A percentile compares a stretch with the other conserved stretches of the same genome.
These are phyloP conservation scores for Heliornis fulica DNA, from an alignment of 2,113 vertebrate species.

Conservation along the genomic window DNA sequence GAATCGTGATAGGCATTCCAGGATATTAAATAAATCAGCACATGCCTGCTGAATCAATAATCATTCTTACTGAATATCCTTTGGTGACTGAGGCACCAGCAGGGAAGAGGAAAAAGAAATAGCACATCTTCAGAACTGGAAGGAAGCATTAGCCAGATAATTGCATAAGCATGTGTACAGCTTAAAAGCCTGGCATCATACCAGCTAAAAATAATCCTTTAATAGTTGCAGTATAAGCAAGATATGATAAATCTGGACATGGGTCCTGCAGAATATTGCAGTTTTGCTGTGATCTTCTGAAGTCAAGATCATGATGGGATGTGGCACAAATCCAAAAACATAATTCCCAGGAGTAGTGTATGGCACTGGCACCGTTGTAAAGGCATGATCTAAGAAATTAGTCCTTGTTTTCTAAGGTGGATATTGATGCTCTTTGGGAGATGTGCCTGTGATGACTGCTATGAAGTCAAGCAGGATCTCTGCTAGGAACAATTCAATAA, in stretches of 20 bases:
- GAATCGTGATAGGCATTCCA: not conserved
- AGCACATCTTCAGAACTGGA: not conserved
- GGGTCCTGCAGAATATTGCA: not conserved
- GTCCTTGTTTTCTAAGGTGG: not conserved
- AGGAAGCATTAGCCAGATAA: not conserved
- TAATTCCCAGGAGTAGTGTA: not conserved
- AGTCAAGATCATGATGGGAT: not conserved
- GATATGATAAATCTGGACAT: not conserved
- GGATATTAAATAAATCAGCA: not conserved
- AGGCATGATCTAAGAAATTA: not conserved
- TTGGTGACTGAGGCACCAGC: not conserved
- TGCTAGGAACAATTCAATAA: not conserved
- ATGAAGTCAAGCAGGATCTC: not conserved
- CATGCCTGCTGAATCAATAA: not conserved
- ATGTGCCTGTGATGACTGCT: not conserved
- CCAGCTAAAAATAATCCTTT: not conserved
- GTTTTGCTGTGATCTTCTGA: not conserved
- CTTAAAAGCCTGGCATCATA: not conserved
- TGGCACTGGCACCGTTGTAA: not conserved
- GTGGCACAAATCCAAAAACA: not conserved
- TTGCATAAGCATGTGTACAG: accelerated
- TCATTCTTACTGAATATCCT: not conserved
- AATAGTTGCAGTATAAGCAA: not conserved
- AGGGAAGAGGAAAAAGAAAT: not conserved
- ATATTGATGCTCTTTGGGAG: not conserved